Evolutionary conservation across 2,888 invertebrate species (phyloP).

Genomic region (Drosophila demipolita): DNA sequence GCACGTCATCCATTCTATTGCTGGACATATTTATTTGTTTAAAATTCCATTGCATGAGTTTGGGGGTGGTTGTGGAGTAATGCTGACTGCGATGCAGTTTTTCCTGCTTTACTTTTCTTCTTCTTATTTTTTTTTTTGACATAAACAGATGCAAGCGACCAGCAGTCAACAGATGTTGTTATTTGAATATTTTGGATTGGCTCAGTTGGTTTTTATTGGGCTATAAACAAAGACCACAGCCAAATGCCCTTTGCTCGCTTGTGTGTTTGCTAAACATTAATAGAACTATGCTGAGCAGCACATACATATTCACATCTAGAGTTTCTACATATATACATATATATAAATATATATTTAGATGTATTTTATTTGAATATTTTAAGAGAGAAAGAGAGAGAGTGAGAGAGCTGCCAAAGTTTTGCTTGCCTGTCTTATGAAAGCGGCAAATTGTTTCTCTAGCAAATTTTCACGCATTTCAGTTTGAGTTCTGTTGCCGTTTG

Average conservation of each 20-base stretch:
- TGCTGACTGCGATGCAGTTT: constrained; percentile 44
- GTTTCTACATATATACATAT: constrained; percentile 21
- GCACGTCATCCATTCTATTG: constrained; percentile 35
- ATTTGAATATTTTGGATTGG: constrained; percentile 7
- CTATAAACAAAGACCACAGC: constrained; percentile 56
- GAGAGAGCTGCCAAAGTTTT: constrained; percentile 12
- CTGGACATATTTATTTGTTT: constrained; percentile 67
- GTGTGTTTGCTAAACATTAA: constrained; percentile 68
- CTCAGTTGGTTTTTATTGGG: constrained; percentile 8
- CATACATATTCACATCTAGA: constrained; percentile 40
- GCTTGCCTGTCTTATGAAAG: constrained; percentile 21
- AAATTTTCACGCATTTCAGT: constrained; percentile 75
- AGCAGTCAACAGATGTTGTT: constrained; percentile 56
- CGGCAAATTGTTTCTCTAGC: constrained; percentile 58
- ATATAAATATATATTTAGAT: neutral
- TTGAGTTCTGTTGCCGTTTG: constrained; percentile 70
- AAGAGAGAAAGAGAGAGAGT: constrained; percentile 21
- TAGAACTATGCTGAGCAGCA: constrained; percentile 64
- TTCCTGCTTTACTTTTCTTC: neutral
- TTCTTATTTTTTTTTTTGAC: constrained; percentile 29
- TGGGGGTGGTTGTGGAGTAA: neutral
- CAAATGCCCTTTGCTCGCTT: constrained; percentile 57
- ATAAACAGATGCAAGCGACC: constrained; percentile 42
- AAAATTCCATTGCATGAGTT: constrained; percentile 8
- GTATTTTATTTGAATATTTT: neutral